These are phyloP conservation scores for Hyla sarda DNA, from an alignment of 2,113 vertebrate species.

Conservation along the genomic window DNA sequence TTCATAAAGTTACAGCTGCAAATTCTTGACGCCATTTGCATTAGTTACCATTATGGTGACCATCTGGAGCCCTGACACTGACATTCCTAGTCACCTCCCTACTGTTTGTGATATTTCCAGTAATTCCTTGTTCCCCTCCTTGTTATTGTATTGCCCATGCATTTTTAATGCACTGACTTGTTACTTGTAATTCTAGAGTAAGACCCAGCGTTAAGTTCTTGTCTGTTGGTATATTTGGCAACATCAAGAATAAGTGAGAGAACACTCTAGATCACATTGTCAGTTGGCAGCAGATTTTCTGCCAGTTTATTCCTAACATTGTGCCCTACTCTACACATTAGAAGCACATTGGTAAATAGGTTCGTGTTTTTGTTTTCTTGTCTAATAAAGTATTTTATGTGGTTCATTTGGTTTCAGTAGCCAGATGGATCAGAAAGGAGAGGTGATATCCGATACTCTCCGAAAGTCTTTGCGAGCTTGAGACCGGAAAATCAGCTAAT, in stretches of 20 bases:
- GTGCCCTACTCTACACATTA: not conserved
- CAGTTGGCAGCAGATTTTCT: too few species aligned
- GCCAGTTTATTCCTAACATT: too few species aligned
- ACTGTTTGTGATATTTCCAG: not conserved
- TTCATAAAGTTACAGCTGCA: too few species aligned
- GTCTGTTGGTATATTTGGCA: not conserved
- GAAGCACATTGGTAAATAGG: not conserved
- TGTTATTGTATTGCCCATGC: not conserved
- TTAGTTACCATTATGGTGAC: too few species aligned
- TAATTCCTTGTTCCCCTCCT: not conserved
- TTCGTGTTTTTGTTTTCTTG: not conserved
- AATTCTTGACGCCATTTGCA: too few species aligned
- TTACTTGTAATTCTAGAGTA: not conserved
- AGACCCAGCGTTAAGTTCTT: not conserved
- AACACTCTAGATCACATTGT: not conserved
- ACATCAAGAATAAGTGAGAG: not conserved
- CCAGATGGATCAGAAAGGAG: conserved; percentile 24
- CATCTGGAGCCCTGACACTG: not conserved
- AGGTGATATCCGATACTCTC: conserved; percentile 24
- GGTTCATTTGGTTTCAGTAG: conserved; percentile 50
- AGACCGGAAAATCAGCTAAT: conserved; percentile 48
- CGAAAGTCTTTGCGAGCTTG: conserved; percentile 29
- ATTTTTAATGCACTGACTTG: not conserved
- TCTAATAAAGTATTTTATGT: conserved; percentile 26
- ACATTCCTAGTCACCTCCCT: not conserved